phyloP scores from a whole-genome alignment of 2,888 invertebrate species.

The Unio pictorum region DNA sequence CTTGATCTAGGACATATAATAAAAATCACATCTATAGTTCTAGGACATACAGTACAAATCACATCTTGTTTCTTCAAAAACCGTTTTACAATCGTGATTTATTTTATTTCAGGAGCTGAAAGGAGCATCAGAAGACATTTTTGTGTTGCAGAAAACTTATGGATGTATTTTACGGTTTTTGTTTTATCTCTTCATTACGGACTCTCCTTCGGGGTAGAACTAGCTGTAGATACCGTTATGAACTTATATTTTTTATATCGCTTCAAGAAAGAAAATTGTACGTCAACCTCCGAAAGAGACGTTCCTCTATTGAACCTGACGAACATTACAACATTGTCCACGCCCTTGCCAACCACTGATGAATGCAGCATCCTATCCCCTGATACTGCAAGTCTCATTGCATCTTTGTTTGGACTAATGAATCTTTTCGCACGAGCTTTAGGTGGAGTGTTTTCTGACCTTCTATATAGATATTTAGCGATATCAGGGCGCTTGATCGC shows the following conservation, averaged over 20 bases:
- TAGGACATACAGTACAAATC: too few relatives aligned
- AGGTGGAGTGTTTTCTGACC: conserved; percentile 11
- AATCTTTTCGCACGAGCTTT: conserved; percentile 9
- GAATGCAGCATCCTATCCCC: conserved; percentile 8
- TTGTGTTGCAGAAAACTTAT: background rate
- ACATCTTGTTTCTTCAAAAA: too few relatives aligned
- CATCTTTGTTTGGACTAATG: conserved; percentile 12
- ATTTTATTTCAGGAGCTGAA: too few relatives aligned
- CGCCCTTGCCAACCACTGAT: background rate
- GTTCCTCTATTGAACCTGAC: background rate
- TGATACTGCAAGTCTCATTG: conserved; percentile 11
- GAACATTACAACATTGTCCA: background rate
- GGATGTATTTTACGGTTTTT: conserved; percentile 6
- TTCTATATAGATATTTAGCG: background rate
- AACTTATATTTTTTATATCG: conserved; percentile 11
- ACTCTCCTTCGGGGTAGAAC: conserved; percentile 11
- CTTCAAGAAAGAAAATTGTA: conserved; percentile 7
- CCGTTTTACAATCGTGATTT: too few relatives aligned
- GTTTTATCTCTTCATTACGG: conserved; percentile 6
- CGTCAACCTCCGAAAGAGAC: background rate
- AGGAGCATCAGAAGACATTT: too few relatives aligned
- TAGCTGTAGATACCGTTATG: conserved; percentile 13
- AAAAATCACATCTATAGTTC: too few relatives aligned
- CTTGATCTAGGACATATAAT: too few relatives aligned
- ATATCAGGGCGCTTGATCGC: conserved; percentile 16